Evolutionary conservation across 2,113 vertebrate species (phyloP), one percentile per base, ranked within the genome.

Genomic region (Ceuthmochares aereus): DNA sequence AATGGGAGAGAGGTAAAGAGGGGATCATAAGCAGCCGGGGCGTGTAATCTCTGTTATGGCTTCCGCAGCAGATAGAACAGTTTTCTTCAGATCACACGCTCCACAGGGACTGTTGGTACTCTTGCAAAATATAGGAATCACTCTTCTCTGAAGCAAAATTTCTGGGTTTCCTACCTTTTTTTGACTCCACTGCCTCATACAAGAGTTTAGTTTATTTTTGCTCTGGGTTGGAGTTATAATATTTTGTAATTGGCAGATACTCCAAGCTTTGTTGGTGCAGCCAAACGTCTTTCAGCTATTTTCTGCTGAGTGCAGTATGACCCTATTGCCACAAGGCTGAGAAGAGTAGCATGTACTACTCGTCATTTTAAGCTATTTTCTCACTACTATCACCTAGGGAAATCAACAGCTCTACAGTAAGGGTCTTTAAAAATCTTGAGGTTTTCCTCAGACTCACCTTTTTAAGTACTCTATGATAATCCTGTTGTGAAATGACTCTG

Each of bases 371-470:
- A 67, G 54, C 63, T 72, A 54, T 93, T 93, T 90, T 90, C 54
- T 93, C 30, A 26, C 70, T 90, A 90, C 63, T 93, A 58, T 70
- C 8, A 30, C 92, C 87, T 21, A 69, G 96, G 94, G 94, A 95
- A 97, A 96, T 95, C 90, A 92, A 43, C 43, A 76, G 40, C 76
- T 85, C 90, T 93, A n/a, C 49, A 76, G 49, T 52, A 84, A 73
- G 14, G 2, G 2, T 73, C 70, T 93, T 91, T 93, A 93, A 93
- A 94, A 79, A 63, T 54, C 62, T 79, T 79, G 88, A 96, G 94
- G 78, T 96, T 96, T 97, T 94, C 87, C 90, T 96, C 94, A 92
- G 85, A 76, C 87, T 80, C 94, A 88, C 90, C 75, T 91, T 93
- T 91, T 82, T 42, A 94, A 90, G 54, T 73, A 93, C 54, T n/a